Base-by-base conservation (phyloP, 2,797 vertebrate genomes). In the Typhlichthys eigenmanni region DNA sequence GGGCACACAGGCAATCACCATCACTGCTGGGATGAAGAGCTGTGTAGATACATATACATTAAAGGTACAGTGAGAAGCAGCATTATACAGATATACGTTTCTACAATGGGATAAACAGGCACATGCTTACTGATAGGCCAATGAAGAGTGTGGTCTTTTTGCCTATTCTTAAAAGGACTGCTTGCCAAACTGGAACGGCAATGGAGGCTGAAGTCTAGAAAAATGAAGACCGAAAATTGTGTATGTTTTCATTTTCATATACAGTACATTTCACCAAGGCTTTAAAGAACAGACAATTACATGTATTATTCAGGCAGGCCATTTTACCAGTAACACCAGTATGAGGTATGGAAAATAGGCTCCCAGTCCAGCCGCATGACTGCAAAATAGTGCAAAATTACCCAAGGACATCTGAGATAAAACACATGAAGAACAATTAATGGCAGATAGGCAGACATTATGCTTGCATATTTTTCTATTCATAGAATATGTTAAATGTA, bases 311-410 rank as follows among this genome's bases (percentile, higher is more conserved):
- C 16, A 46, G 24, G 17, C 6, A 11, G 10, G 29, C 49, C 19
- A 64, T 68, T 72, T 84, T 72, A 94, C 93, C 87, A 94, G 69
- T 59, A 93, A 70, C 74, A 86, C 83, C 75, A 94, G 78, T 24
- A 92, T 74, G 32, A 94, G 78, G 65, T 92, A 83, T 66, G 92
- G 92, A 74, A 94, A 92, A 3, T 88, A 82, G 58, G 79, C 69
- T 0, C 87, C 86, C 34, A 91, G 76, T 13, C 88, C 91, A 0
- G 85, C 87, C 0, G 83, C 92, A 38, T 93, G 89, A 59, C 85
- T 92, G 70, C 91, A 93, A 67, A 93, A 93, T 34, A 93, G 75
- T 0, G 90, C 90, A 75, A 95, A 93, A 69, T 92, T 93, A 60
- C 90, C 88, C 74, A 92, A 88, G 46, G 87, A 87, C 71, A 90